These are phyloP conservation scores for Poeciliopsis prolifica DNA, from an alignment of 2,113 vertebrate genomes.

Conservation along the genomic window DNA sequence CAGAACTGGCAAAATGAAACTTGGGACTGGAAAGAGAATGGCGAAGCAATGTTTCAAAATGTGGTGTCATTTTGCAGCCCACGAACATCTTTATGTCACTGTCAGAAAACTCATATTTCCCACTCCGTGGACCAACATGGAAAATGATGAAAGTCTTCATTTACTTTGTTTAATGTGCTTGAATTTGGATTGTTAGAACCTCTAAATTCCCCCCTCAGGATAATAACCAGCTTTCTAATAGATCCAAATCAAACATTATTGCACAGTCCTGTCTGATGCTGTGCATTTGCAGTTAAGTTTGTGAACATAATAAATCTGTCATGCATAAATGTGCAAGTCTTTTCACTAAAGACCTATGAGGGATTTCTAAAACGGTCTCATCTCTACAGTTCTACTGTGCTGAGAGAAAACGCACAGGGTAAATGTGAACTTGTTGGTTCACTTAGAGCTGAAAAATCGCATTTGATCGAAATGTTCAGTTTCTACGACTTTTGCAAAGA, in stretches of 20 bases:
- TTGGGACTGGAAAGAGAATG: constrained; percentile 1
- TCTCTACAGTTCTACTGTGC: background rate
- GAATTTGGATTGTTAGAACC: background rate
- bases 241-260: background rate
- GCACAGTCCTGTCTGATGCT: background rate
- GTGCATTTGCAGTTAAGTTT: background rate
- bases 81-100: background rate
- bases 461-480: background rate
- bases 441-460: background rate
- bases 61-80: background rate
- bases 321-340: background rate
- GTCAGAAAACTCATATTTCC: background rate
- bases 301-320: background rate
- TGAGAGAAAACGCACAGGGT: background rate
- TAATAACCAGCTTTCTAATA: background rate
- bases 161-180: background rate
- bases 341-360: background rate
- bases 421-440: background rate
- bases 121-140: background rate
- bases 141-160: background rate
- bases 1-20: background rate
- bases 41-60: background rate
- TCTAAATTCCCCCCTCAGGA: background rate
- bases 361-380: background rate
- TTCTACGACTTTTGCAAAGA: background rate